Evolutionary conservation across 1,140 invertebrate genomes (phyloP), one percentile per base, ranked within the genome.

Genomic region (Trichoplusia ni): DNA sequence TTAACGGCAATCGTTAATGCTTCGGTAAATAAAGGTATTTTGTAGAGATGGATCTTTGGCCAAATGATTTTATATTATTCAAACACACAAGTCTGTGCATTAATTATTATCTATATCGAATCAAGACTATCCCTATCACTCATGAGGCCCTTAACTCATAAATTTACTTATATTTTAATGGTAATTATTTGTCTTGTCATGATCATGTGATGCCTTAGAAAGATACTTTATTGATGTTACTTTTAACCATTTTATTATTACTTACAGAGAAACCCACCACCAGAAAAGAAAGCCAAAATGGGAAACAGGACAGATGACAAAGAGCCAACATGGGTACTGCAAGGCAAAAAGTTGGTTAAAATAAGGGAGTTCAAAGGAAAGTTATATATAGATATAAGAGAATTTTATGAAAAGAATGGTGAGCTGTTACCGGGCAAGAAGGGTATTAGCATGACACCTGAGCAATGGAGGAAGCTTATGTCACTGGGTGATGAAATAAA

Each of bases 341-440:
- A 90, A 47, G 84, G 84, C 18, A 91, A 90, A 58, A 91, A 91
- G 63, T 71, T 90, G 73, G 94, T 96, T 0, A 95, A 93, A 76
- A 93, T 98, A 9, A 92, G 95, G 54, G 94, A 96, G 69, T 98
- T 97, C 75, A 95, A 94, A 68, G 96, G 96, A 0, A 96, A 95
- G 90, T 90, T 93, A 25, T 94, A 94, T 79, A 92, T 98, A 13
- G 95, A 97, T 78, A 96, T 98, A 47, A 92, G 97, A 70, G 97
- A 98, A 77, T 96, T 93, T 85, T 98, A 98, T 61, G 93, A 95
- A 90, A 95, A 87, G 88, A 93, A 93, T 87, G 95, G 96, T 8
- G 94, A 97, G 47, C 69, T 95, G 53, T 92, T 94, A 77, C 97
- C 97, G 18, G 94, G 95, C 0, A 97, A 95, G 75, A 98, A 98